Evolutionary conservation across 1,140 invertebrate genomes (phyloP).

Genomic region (Branchinecta lynchi): DNA sequence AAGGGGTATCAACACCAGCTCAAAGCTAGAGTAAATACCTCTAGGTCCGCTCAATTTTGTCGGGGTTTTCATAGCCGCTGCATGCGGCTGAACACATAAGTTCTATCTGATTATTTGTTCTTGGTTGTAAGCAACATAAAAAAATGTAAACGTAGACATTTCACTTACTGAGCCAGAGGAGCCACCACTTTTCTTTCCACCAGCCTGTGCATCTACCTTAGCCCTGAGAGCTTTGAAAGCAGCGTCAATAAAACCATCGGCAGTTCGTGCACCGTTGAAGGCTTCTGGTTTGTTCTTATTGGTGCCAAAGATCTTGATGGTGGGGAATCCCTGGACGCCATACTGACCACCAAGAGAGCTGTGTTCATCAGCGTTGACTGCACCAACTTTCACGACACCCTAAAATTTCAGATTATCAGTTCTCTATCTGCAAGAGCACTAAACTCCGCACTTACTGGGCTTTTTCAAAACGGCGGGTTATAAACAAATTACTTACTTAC

Average conservation of each 20-base stretch:
- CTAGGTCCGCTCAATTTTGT: too few relatives aligned
- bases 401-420: conserved; percentile 31
- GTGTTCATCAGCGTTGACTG: conserved; percentile 79
- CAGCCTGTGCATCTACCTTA: conserved; percentile 48
- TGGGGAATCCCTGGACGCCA: conserved; percentile 81
- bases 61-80: too few relatives aligned
- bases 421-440: too few relatives aligned
- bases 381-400: conserved; percentile 85
- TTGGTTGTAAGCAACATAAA: too few relatives aligned
- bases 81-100: too few relatives aligned
- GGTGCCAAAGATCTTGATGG: conserved; percentile 82
- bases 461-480: too few relatives aligned
- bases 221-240: conserved; percentile 51
- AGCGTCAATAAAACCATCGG: conserved; percentile 67
- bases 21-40: too few relatives aligned
- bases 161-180: conserved; percentile 20
- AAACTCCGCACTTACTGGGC: too few relatives aligned
- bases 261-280: conserved; percentile 70
- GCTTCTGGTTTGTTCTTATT: conserved; percentile 75
- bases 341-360: conserved; percentile 61
- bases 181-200: conserved; percentile 31
- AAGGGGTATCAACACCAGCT: too few relatives aligned
- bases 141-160: too few relatives aligned
- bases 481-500: too few relatives aligned
- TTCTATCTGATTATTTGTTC: too few relatives aligned